Evolutionary conservation across 2,888 invertebrate genomes (phyloP), one percentile per base, ranked within the genome.

Genomic region (Cryptocephalus moraei): DNA sequence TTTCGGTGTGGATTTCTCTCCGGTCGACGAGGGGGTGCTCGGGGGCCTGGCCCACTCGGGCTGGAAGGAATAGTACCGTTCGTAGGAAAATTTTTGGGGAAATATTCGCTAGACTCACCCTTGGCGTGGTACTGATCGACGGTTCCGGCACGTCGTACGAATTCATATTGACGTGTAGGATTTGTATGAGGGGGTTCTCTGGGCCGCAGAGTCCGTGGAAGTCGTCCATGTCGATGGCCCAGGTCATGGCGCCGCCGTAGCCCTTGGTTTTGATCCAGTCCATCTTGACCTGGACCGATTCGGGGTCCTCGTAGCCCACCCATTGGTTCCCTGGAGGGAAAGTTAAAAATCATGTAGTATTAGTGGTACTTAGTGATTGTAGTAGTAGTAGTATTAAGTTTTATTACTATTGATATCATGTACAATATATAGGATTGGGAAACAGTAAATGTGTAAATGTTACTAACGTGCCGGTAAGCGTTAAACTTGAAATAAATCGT

Each of bases 191-290:
- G 0, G 82, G 77, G 66, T 91, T 89, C 60, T 79, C 77, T 0
- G 79, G 75, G 0, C 91, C 91, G 60, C 92, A 92, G 1, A 88
- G 65, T 0, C 90, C 91, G 48, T 78, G 77, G 66, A 91, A 92
- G 67, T 92, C 92, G 49, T 93, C 92, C 91, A 91, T 90, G 57
- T 89, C 89, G 41, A 91, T 83, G 22, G 92, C 91, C 92, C 92
- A 92, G 12, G 82, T 85, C 92, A 92, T 92, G 1, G 89, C 91
- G 0, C 92, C 92, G 0, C 83, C 83, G 61, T 86, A 87, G 0
- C 90, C 89, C 65, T 84, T 87, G 47, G 78, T 62, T 64, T 86
- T 89, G 56, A 92, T 86, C 75, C 80, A 92, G 64, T 91, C 84
- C 88, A 91, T 89, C 74, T 93, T 93, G 57, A 89, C 85, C 66